Evolutionary conservation across 1,140 invertebrate genomes (phyloP), one percentile per base, ranked within the genome.

Genomic region (Lysiphlebus fabarum): DNA sequence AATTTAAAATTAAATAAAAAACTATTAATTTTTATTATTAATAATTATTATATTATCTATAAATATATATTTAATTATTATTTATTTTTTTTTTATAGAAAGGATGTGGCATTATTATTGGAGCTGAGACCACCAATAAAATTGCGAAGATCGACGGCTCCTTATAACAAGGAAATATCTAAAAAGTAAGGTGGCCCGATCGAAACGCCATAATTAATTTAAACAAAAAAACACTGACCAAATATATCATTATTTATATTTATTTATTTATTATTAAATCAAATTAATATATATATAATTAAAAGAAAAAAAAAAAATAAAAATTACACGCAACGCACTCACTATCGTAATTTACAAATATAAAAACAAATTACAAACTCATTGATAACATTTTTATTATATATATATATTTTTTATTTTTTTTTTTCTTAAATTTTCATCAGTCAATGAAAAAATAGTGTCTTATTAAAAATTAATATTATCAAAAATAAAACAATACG

Each of bases 71-170:
- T 14, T 42, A 60, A 51, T 58, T 26, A 50, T 54, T 53, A 9
- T 58, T 56, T 62, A 17, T 37, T 57, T n/a, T 59, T 57, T n/a
- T 37, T n/a, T 75, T 76, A 10, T 67, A 78, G 76, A 56, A 62
- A 76, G 68, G 72, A 77, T 74, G 71, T 62, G 68, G 67, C 66
- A 66, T 53, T 72, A 26, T 26, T 26, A 50, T 45, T 73, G 75
- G 70, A 78, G 72, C 67, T 77, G 71, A 78, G 61, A 73, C 68
- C 73, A 48, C 68, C 67, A 53, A 71, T 73, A 51, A 74, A 70
- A 70, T 69, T 76, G 64, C 68, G 68, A 61, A 74, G 71, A 53
- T 70, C 66, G 50, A 62, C 65, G 62, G 70, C 56, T 56, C 70
- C 70, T 50, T 65, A 69, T 59, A 68, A 68, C 7, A 65, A 62